Base-by-base conservation (phyloP, 2,797 vertebrate species). In the Artibeus lituratus region DNA sequence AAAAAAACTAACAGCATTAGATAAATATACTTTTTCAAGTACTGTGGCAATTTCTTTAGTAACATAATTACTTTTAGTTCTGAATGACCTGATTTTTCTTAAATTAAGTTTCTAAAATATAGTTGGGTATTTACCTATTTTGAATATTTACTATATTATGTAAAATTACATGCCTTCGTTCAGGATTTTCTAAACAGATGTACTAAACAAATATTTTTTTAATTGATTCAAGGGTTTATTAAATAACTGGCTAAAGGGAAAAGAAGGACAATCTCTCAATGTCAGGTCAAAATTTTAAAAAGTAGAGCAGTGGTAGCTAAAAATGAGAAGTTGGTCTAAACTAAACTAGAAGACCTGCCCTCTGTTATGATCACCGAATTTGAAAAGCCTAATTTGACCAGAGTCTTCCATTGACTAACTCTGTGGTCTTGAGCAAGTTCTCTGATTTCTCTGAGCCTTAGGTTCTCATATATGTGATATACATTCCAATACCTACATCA, bases 81-180 rank as follows among this genome's bases (percentile, higher is more conserved):
- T 74, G n/a, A 59, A 51, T 76, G n/a, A 62, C 59, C 73, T 67
- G 22, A 21, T 42, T 87, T 85, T 87, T 81, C 55, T 76, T 67
- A 42, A 69, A 57, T 65, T 51, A 93, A 35, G 51, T 57, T 96
- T 95, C 47, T 84, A 84, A 37, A 69, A 32, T 26, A 21, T 59
- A 42, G 77, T 80, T 91, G n/a, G 78, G 59, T 86, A 53, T 70
- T 73, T 89, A 55, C 57, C 80, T 84, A 78, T 90, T 88, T 92
- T 85, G 4, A 77, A 39, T 78, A 22, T 90, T 90, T 57, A 57
- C 12, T 76, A 0, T 80, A 44, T 84, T 80, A 39, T 80, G 22
- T 92, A 88, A 91, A 84, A 81, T 94, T 81, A 93, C 96, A 74
- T 87, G 44, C 14, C 35, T 0, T 81, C 35, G 26, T 86, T 95